Conservation (phyloP, 1,140 invertebrate genomes). For the Trichoplusia ni region DNA sequence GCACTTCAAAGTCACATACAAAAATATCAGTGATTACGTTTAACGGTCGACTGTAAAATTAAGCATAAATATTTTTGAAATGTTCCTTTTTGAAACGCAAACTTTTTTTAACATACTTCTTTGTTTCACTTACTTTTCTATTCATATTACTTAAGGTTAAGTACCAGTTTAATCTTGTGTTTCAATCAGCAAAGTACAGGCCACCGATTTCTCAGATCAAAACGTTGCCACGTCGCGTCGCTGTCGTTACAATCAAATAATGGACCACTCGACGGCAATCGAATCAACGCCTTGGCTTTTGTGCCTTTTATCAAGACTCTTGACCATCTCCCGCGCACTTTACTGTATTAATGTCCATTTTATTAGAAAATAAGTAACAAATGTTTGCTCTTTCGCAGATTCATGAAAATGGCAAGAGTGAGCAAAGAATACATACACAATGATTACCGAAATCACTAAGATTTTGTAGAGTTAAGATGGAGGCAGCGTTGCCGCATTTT, state of each 20-base stretch:
- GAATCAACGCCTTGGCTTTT: slow-evolving; percentile 41
- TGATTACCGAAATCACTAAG: slow-evolving; percentile 13
- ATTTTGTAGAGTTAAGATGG: slow-evolving; percentile 54
- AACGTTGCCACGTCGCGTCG: neutral
- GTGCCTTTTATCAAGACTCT: slow-evolving; percentile 19
- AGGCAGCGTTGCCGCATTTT: slow-evolving; percentile 70
- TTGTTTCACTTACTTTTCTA: no score
- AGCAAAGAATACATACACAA: slow-evolving; percentile 20
- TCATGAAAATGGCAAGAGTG: slow-evolving; percentile 16
- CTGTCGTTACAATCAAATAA: slow-evolving; percentile 68
- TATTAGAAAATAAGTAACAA: slow-evolving; percentile 12
- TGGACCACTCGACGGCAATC: slow-evolving; percentile 54
- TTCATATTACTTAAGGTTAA: no score
- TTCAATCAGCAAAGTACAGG: neutral
- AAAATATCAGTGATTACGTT: neutral
- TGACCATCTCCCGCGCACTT: slow-evolving; percentile 28
- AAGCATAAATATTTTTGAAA: neutral
- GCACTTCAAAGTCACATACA: neutral
- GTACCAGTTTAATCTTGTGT: neutral
- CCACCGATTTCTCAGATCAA: neutral
- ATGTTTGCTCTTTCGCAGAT: slow-evolving; percentile 50
- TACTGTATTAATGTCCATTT: slow-evolving; percentile 35
- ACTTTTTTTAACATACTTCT: no score
- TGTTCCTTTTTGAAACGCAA: neutral
- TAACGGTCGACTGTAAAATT: neutral